phyloP scores from a whole-genome alignment of 2,113 vertebrate genomes.

The Notechis scutatus region DNA sequence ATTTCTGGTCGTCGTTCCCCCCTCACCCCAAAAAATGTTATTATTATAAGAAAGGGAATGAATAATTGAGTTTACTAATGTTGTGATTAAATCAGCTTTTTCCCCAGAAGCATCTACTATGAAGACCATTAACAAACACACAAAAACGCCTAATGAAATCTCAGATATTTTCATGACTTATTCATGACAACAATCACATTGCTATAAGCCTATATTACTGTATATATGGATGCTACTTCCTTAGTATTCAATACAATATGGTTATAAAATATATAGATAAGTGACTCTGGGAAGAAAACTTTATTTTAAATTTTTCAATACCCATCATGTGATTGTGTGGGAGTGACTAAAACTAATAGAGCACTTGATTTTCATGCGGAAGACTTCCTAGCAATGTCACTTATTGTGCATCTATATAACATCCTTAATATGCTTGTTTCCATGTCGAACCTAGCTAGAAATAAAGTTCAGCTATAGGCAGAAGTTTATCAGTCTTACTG shows the following conservation, averaged over 20 bases:
- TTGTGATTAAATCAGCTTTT: slow-evolving; percentile 43
- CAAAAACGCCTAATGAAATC: slow-evolving; percentile 5
- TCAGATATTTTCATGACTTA: neutral
- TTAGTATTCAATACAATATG: neutral
- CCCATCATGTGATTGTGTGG: neutral
- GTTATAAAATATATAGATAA: neutral
- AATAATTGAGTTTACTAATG: slow-evolving; percentile 48
- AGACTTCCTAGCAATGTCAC: neutral
- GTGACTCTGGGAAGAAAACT: neutral
- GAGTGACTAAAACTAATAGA: neutral
- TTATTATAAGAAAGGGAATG: slow-evolving; percentile 36
- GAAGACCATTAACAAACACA: slow-evolving; percentile 18
- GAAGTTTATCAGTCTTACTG: neutral
- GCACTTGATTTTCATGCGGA: too few relatives aligned
- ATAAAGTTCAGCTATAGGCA: neutral
- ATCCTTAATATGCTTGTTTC: neutral
- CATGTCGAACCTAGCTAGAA: neutral
- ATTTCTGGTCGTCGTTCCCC: slow-evolving; percentile 14
- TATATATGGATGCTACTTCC: neutral
- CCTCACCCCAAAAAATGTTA: slow-evolving; percentile 24
- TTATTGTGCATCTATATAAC: neutral
- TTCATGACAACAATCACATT: neutral
- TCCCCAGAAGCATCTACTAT: slow-evolving; percentile 27
- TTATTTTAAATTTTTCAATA: neutral
- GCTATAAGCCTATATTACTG: neutral